Evolutionary conservation across 2,113 vertebrate genomes (phyloP).

Genomic region (Lagopus muta): DNA sequence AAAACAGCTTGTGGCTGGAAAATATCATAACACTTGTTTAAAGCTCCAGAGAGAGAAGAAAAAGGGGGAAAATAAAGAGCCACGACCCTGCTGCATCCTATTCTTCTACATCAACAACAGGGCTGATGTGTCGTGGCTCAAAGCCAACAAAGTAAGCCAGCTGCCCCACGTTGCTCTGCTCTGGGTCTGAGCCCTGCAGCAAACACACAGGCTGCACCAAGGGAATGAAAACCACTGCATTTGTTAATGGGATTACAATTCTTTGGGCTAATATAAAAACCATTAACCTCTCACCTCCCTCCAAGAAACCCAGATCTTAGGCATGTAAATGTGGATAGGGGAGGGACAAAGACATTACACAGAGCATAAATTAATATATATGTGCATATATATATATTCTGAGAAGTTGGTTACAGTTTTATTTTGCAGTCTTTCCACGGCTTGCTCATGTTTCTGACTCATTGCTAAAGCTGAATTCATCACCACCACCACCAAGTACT

Average conservation of each 20-base stretch:
- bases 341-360: background rate
- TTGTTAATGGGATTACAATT: background rate
- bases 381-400: background rate
- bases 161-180: constrained; percentile 26
- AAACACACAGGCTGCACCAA: background rate
- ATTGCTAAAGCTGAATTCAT: constrained; percentile 8
- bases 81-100: constrained; percentile 60
- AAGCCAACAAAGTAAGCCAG: constrained; percentile 56
- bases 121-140: constrained; percentile 16
- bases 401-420: background rate
- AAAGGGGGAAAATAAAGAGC: background rate
- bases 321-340: accelerated
- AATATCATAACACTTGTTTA: constrained; percentile 32
- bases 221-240: background rate
- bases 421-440: background rate
- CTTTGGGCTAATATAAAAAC: background rate
- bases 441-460: background rate
- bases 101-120: constrained; percentile 60
- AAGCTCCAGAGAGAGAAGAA: constrained; percentile 45
- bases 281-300: background rate
- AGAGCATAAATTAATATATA: background rate
- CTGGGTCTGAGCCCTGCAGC: background rate
- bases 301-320: background rate
- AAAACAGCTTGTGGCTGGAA: constrained; percentile 59
- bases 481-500: background rate